Conservation (phyloP, 2,888 invertebrate genomes). For the Xanthorhoe spadicearia region DNA sequence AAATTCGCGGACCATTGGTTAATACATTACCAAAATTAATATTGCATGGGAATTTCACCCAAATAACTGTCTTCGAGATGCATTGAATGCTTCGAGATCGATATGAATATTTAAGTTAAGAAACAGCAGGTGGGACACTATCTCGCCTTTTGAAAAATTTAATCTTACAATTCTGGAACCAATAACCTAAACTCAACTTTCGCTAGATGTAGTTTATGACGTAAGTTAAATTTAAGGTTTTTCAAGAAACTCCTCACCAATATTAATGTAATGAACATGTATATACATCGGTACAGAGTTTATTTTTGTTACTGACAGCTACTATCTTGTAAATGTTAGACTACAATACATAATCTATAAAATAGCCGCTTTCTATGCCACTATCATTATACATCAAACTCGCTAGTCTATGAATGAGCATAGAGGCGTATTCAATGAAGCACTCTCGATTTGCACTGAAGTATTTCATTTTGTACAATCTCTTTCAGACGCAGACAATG, state of each 20-base stretch:
- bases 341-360: too few species aligned
- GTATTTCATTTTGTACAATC: slow-evolving; percentile 47
- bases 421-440: slow-evolving; percentile 39
- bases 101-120: slow-evolving; percentile 71
- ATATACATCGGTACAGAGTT: too few species aligned
- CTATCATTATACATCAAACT: slow-evolving; percentile 25
- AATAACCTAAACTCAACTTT: too few species aligned
- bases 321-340: too few species aligned
- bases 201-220: too few species aligned
- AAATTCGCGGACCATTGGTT: slow-evolving; percentile 8
- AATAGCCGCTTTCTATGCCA: slow-evolving; percentile 16
- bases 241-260: too few species aligned
- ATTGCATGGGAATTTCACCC: slow-evolving; percentile 4
- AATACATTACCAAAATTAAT: slow-evolving; percentile 18
- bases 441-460: slow-evolving; percentile 34
- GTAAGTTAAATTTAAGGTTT: too few species aligned
- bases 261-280: too few species aligned
- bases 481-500: slow-evolving; percentile 80
- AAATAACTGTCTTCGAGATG: slow-evolving; percentile 26
- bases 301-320: too few species aligned
- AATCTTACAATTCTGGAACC: too few species aligned
- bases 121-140: slow-evolving; percentile 35
- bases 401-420: slow-evolving; percentile 49
- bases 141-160: neutral
- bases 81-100: slow-evolving; percentile 49